Conservation (phyloP, 2,797 vertebrate species). For the Hylomyscus alleni region DNA sequence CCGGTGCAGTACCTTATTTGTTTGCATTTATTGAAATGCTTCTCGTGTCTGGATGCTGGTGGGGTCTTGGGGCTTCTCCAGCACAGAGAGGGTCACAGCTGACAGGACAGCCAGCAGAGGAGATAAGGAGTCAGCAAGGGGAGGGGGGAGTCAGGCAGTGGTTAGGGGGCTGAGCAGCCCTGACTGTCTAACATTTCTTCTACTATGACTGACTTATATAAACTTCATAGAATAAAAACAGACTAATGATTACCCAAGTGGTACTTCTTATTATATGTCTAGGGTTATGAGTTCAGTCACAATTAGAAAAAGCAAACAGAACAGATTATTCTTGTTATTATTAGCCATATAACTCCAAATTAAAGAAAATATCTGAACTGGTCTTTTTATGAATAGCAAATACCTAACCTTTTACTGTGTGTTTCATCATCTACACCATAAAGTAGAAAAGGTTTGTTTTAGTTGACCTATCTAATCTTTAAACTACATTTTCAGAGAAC, state of each 20-base stretch:
- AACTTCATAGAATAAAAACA: not conserved
- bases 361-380: not conserved
- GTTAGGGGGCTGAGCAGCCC: not conserved
- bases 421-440: not conserved
- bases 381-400: not conserved
- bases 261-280: not conserved
- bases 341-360: not conserved
- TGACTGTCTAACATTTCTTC: not conserved
- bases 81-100: not conserved
- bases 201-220: not conserved
- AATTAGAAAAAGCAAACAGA: not conserved
- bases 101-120: not conserved
- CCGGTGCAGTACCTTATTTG: not conserved
- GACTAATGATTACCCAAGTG: not conserved
- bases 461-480: not conserved
- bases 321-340: not conserved
- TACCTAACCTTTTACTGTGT: not conserved
- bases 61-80: not conserved
- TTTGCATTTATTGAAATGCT: constrained; percentile 21
- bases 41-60: not conserved
- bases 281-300: not conserved
- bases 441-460: not conserved
- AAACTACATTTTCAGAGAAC: not conserved
- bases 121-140: not conserved
- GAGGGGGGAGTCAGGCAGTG: not conserved